phyloP scores from a whole-genome alignment of 2,888 invertebrate genomes.

The Acleris laterana region DNA sequence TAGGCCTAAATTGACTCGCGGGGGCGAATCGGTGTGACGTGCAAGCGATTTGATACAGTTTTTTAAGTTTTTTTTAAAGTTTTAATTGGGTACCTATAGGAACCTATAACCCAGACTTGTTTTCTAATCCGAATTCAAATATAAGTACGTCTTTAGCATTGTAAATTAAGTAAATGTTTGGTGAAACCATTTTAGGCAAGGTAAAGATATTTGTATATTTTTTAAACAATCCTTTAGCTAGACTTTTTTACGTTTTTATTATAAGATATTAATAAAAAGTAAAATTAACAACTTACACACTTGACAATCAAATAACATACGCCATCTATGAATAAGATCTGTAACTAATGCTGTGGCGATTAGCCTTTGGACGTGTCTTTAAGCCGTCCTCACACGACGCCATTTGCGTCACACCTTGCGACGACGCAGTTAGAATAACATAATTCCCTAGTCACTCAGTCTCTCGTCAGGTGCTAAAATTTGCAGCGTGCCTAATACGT shows the following conservation, averaged over 20 bases:
- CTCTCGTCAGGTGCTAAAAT: constrained; percentile 45
- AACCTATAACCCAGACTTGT: too few relatives aligned
- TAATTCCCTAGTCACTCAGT: constrained; percentile 30
- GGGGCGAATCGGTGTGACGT: constrained; percentile 18
- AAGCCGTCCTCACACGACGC: background rate
- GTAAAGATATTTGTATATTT: too few relatives aligned
- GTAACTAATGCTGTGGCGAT: background rate
- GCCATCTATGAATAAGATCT: background rate
- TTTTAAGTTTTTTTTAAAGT: constrained; percentile 3
- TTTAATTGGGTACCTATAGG: background rate
- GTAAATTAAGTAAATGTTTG: too few relatives aligned
- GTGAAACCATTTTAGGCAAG: too few relatives aligned
- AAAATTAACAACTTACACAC: background rate
- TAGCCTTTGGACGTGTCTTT: background rate
- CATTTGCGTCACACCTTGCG: constrained; percentile 20
- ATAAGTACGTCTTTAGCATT: too few relatives aligned
- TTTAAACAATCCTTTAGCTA: too few relatives aligned
- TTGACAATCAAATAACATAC: too few relatives aligned
- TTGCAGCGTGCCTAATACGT: constrained; percentile 59
- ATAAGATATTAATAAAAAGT: background rate
- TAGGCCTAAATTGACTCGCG: constrained; percentile 4
- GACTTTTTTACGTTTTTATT: too few relatives aligned
- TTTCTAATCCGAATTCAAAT: background rate
- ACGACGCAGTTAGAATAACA: constrained; percentile 29
- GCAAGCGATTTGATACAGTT: constrained; percentile 17